A percentile compares a stretch with the other conserved stretches of the same genome.
Conservation (phyloP, 1,140 invertebrate species). For the Trichogramma pretiosum region DNA sequence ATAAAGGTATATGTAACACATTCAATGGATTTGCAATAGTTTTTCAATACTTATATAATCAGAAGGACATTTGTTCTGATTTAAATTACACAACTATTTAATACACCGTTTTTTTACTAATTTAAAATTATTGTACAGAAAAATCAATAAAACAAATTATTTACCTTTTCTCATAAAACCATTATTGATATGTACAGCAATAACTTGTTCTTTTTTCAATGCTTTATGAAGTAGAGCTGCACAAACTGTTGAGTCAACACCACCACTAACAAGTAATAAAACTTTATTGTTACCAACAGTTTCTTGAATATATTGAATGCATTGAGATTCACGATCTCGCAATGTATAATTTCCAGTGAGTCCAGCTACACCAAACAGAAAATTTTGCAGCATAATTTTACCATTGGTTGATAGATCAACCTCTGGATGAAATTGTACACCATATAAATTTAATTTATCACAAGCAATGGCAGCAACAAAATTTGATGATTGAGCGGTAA, state of each 20-base stretch:
- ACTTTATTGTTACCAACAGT: slow-evolving; percentile 89
- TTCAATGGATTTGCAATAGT: no score
- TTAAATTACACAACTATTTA: not conserved
- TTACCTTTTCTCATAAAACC: slow-evolving; percentile 90
- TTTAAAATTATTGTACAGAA: no score
- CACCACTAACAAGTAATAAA: slow-evolving; percentile 73
- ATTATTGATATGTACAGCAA: slow-evolving; percentile 97
- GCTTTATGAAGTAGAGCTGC: slow-evolving; percentile 88
- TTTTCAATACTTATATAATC: no score
- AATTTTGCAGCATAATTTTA: slow-evolving; percentile 86
- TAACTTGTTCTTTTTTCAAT: slow-evolving; percentile 80
- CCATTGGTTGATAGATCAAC: slow-evolving; percentile 92
- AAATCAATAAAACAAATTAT: no score
- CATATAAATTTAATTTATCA: slow-evolving; percentile 85
- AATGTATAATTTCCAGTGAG: slow-evolving; percentile 84
- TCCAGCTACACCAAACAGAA: slow-evolving; percentile 84
- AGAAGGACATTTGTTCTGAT: no score
- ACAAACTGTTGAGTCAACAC: slow-evolving; percentile 97
- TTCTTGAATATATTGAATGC: slow-evolving; percentile 87
- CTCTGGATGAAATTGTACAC: slow-evolving; percentile 97
- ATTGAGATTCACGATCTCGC: slow-evolving; percentile 77
- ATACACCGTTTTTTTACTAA: no score
- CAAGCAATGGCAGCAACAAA: slow-evolving; percentile 86
- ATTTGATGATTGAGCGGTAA: slow-evolving; percentile 74
- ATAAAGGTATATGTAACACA: no score